These are phyloP conservation scores for Esox lucius DNA, from an alignment of 2,797 vertebrate species.

Conservation along the genomic window DNA sequence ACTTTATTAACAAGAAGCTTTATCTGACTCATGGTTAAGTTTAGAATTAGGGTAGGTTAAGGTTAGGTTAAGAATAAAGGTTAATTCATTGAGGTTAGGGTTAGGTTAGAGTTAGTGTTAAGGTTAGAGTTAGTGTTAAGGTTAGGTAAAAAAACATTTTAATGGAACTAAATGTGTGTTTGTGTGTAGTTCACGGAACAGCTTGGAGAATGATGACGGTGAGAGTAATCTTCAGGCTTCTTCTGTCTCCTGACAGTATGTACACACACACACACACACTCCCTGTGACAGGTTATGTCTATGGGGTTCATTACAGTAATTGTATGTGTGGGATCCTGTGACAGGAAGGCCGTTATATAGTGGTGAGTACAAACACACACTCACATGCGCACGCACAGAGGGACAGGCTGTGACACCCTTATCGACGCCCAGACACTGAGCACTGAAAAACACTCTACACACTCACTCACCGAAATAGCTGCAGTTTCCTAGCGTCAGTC, in stretches of 20 bases:
- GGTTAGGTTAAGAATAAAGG: too few species aligned
- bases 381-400: not conserved
- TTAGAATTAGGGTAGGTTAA: too few species aligned
- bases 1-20: too few species aligned
- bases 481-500: not conserved
- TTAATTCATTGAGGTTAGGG: too few species aligned
- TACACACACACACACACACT: conserved; percentile 13
- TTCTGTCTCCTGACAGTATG: conserved; percentile 58
- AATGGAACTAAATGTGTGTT: conserved; percentile 10
- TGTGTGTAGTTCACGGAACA: not conserved
- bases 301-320: conserved; percentile 55
- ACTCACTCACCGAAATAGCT: conserved; percentile 12
- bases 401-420: not conserved
- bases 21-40: too few species aligned
- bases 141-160: too few species aligned
- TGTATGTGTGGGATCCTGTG: conserved; percentile 48
- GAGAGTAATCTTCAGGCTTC: conserved; percentile 37
- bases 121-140: too few species aligned
- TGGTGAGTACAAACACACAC: conserved; percentile 30
- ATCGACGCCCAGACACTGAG: not conserved
- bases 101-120: too few species aligned
- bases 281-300: conserved; percentile 42
- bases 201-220: too few species aligned
- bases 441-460: not conserved
- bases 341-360: conserved; percentile 40